Evolutionary conservation across 2,888 invertebrate genomes (phyloP).

Genomic region (Elegia similella): DNA sequence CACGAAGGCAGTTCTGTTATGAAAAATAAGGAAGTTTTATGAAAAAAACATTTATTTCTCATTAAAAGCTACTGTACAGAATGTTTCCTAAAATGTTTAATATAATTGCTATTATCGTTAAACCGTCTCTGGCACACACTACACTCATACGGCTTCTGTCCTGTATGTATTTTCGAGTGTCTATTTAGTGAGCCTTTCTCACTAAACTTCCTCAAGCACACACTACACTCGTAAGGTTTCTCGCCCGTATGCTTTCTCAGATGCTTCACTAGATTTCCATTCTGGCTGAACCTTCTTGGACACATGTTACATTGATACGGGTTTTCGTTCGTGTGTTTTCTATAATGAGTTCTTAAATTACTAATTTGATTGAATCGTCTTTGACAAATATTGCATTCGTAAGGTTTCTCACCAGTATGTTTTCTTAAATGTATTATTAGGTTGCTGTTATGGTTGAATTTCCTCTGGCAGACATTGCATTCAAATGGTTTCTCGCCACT

Average conservation of each 20-base stretch:
- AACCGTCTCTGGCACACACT: conserved; percentile 1
- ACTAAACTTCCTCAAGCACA: conserved; percentile 1
- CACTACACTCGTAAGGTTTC: conserved; percentile 10
- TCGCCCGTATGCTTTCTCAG: conserved; percentile 11
- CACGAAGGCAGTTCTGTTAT: too few species aligned
- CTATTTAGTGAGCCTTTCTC: conserved; percentile 2
- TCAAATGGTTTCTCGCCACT: conserved; percentile 11
- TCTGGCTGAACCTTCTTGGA: not conserved
- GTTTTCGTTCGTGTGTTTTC: conserved; percentile 10
- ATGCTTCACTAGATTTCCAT: conserved; percentile 7
- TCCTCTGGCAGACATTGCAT: conserved; percentile 2
- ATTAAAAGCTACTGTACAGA: not conserved
- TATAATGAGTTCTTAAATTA: conserved; percentile 5
- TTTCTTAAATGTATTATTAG: conserved; percentile 12
- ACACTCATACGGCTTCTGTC: conserved; percentile 9
- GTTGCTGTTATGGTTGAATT: conserved; percentile 6
- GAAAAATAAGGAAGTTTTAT: too few species aligned
- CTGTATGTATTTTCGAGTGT: conserved; percentile 10
- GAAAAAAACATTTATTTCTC: too few species aligned
- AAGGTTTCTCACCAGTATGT: conserved; percentile 12
- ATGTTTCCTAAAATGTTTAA: conserved; percentile 11
- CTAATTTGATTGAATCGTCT: conserved; percentile 1
- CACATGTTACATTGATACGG: conserved; percentile 9
- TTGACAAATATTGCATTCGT: conserved; percentile 9
- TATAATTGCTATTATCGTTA: conserved; percentile 8